These are phyloP conservation scores for Varanus komodoensis DNA, from an alignment of 2,113 vertebrate genomes.

Conservation along the genomic window DNA sequence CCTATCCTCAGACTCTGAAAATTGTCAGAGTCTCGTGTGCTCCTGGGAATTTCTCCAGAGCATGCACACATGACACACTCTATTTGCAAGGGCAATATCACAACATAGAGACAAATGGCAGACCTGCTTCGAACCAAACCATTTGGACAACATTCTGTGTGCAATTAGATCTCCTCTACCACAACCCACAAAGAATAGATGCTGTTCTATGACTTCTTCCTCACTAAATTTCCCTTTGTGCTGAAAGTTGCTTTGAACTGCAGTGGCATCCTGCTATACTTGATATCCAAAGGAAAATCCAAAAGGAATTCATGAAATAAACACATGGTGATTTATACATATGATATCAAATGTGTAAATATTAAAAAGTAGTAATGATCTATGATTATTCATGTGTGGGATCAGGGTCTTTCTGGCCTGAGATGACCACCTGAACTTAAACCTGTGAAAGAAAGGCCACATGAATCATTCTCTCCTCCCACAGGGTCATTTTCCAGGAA, in stretches of 20 bases:
- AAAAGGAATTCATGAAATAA: not conserved
- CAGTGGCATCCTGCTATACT: not conserved
- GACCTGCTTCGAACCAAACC: not conserved
- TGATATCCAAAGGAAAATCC: not conserved
- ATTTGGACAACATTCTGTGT: not conserved
- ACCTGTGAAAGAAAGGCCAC: not conserved
- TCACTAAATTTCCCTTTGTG: not conserved
- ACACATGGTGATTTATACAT: not conserved
- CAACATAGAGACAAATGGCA: not conserved
- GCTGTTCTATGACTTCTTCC: not conserved
- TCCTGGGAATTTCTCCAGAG: too few relatives aligned
- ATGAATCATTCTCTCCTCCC: not conserved
- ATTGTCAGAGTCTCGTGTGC: too few relatives aligned
- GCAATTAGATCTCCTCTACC: not conserved
- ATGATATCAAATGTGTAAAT: not conserved
- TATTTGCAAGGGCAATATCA: not conserved
- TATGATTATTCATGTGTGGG: not conserved
- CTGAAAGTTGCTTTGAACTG: not conserved
- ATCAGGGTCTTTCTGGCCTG: not conserved
- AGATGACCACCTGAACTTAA: not conserved
- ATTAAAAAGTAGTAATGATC: not conserved
- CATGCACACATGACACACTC: too few relatives aligned
- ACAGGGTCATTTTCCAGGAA: not conserved
- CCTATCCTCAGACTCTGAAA: not conserved
- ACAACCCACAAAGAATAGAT: not conserved